Evolutionary conservation across 2,113 vertebrate genomes (phyloP).

Genomic region (Sisor rabdophorus): DNA sequence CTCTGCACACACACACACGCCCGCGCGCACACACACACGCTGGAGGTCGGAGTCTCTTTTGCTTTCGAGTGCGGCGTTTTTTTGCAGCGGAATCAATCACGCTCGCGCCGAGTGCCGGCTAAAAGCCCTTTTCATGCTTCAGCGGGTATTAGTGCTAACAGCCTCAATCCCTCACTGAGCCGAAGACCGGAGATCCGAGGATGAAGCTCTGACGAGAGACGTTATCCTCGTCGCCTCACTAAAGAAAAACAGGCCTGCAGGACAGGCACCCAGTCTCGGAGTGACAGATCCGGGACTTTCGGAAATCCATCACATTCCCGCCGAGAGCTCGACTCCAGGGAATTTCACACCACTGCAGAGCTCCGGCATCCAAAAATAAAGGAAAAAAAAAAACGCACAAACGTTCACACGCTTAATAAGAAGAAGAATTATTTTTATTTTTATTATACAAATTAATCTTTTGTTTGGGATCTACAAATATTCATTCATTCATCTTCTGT

Average conservation of each 20-base stretch:
- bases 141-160: conserved; percentile 36
- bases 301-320: conserved; percentile 42
- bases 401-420: too few relatives aligned
- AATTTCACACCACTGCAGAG: conserved; percentile 29
- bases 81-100: conserved; percentile 32
- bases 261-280: conserved; percentile 60
- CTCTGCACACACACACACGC: not conserved
- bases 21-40: too few relatives aligned
- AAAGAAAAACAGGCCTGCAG: conserved; percentile 46
- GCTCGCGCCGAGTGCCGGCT: conserved; percentile 22
- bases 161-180: conserved; percentile 39
- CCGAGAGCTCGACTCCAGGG: conserved; percentile 38
- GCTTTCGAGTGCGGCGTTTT: conserved; percentile 3
- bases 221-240: conserved; percentile 41
- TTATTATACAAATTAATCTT: not conserved
- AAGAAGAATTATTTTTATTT: not conserved
- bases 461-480: too few relatives aligned
- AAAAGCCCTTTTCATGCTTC: conserved; percentile 46
- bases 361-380: not conserved
- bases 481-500: too few relatives aligned
- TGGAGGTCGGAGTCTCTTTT: not conserved
- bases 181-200: conserved; percentile 16
- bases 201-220: conserved; percentile 30
- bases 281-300: conserved; percentile 58
- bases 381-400: too few relatives aligned